phyloP scores from a whole-genome alignment of 2,113 vertebrate species.

The Pygathrix nemaeus region DNA sequence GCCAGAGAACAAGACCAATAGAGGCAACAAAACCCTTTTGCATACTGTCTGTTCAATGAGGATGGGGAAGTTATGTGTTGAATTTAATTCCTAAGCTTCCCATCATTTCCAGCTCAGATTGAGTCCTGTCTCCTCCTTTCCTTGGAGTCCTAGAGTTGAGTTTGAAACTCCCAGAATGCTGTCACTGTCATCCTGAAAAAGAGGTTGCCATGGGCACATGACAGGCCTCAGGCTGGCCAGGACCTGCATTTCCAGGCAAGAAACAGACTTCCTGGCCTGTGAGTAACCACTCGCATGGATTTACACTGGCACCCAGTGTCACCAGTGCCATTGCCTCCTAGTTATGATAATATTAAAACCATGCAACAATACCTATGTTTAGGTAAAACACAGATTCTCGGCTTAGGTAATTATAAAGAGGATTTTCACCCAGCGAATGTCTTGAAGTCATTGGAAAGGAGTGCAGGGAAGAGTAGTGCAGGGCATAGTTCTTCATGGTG shows the following conservation, averaged over 20 bases:
- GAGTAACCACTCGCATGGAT: not conserved
- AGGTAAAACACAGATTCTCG: not conserved
- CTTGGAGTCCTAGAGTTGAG: not conserved
- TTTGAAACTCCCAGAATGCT: not conserved
- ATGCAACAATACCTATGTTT: not conserved
- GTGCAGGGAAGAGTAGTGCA: not conserved
- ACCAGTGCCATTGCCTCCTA: no score
- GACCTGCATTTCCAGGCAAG: not conserved
- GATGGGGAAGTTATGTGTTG: not conserved
- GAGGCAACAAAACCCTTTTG: not conserved
- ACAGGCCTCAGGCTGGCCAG: not conserved
- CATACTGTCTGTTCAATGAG: not conserved
- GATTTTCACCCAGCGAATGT: not conserved
- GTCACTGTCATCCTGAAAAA: not conserved
- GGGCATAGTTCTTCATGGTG: not conserved
- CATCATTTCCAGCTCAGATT: not conserved
- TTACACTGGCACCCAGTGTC: not conserved
- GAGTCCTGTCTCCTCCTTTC: not conserved
- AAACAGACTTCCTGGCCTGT: not conserved
- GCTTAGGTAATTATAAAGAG: not conserved
- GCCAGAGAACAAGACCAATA: not conserved
- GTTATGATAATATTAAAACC: not conserved
- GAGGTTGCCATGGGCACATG: not conserved
- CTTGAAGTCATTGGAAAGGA: not conserved
- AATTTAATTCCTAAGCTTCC: not conserved